A percentile compares a stretch with the other conserved stretches of the same genome.
Conservation (phyloP, 2,888 invertebrate genomes). For the Galerucella nymphaeae region DNA sequence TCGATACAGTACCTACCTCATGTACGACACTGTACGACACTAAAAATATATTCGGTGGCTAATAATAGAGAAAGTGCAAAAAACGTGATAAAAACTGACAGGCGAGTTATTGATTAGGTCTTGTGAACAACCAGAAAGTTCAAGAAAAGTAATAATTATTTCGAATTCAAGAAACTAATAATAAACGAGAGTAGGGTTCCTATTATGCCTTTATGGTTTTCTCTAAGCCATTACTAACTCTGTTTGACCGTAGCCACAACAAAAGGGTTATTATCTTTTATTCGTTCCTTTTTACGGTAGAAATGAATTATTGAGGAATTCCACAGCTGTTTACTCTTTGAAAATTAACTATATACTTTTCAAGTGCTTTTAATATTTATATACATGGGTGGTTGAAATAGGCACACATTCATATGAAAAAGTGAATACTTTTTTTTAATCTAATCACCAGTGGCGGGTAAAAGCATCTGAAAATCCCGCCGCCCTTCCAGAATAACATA, state of each 20-base stretch:
- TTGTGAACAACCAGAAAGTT: not conserved
- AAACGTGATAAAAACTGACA: not conserved
- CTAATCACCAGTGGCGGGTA: no score
- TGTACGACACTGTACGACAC: no score
- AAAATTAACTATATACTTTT: not conserved
- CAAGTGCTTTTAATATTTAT: not conserved
- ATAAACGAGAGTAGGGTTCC: slow-evolving; percentile 7
- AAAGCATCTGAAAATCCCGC: no score
- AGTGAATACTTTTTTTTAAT: no score
- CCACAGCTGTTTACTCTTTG: not conserved
- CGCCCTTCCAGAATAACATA: no score
- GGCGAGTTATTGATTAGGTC: not conserved
- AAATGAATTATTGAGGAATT: slow-evolving; percentile 9
- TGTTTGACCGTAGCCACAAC: slow-evolving; percentile 17
- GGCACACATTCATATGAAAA: no score
- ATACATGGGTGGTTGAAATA: no score
- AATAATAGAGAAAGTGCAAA: not conserved
- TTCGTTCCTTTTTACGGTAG: slow-evolving; percentile 13
- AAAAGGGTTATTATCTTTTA: slow-evolving; percentile 13
- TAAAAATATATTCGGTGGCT: not conserved
- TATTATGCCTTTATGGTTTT: slow-evolving; percentile 11
- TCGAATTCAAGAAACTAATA: slow-evolving; percentile 15
- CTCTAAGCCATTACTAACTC: slow-evolving; percentile 15
- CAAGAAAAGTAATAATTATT: not conserved
- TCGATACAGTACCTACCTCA: no score